phyloP scores from a whole-genome alignment of 2,888 invertebrate species.

The Pollenia labialis region DNA sequence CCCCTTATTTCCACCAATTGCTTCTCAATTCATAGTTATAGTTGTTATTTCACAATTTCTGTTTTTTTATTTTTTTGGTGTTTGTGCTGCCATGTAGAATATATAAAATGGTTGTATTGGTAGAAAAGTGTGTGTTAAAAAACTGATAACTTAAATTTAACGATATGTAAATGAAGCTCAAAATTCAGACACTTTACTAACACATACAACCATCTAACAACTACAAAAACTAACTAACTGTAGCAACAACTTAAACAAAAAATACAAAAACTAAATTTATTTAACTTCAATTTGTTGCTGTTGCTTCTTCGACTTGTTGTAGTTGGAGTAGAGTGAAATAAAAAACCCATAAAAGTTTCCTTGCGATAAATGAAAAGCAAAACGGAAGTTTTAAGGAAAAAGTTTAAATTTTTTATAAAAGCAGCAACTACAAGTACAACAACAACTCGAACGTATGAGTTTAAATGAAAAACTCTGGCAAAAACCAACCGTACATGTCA shows the following conservation, averaged over 20 bases:
- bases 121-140: conserved; percentile 58
- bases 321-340: conserved; percentile 31
- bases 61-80: conserved; percentile 16
- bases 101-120: too few relatives aligned
- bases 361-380: conserved; percentile 68
- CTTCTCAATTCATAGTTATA: not conserved
- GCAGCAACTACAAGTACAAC: conserved; percentile 16
- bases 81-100: not conserved
- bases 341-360: conserved; percentile 68
- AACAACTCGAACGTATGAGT: conserved; percentile 5
- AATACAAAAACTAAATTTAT: conserved; percentile 59
- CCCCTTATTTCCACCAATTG: not conserved
- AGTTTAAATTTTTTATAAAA: conserved; percentile 65
- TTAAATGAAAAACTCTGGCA: conserved; percentile 38
- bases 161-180: conserved; percentile 74
- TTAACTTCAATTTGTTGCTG: conserved; percentile 72
- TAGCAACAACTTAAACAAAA: conserved; percentile 28
- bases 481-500: conserved; percentile 57
- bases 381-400: conserved; percentile 72
- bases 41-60: conserved; percentile 34
- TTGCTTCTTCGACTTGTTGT: conserved; percentile 36
- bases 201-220: conserved; percentile 22
- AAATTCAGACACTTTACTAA: conserved; percentile 69
- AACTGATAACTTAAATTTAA: conserved; percentile 73
- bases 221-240: not conserved